phyloP scores from a whole-genome alignment of 1,140 invertebrate species.

The Nasonia giraulti region DNA sequence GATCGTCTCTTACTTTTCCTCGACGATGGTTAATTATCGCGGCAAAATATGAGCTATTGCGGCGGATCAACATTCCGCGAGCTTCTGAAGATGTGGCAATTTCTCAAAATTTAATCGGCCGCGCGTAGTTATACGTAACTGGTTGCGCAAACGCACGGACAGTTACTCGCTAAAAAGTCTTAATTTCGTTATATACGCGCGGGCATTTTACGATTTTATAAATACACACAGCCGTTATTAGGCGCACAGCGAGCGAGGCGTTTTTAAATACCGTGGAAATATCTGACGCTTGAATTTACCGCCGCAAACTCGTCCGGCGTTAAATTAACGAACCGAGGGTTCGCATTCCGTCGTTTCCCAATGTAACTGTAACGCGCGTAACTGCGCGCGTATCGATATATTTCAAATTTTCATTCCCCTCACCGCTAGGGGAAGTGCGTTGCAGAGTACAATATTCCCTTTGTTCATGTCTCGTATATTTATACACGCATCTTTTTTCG shows the following conservation, averaged over 20 bases:
- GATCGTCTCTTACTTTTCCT: too few relatives aligned
- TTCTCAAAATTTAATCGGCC: not conserved
- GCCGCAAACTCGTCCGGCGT: not conserved
- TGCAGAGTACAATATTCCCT: not conserved
- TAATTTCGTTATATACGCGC: constrained; percentile 27
- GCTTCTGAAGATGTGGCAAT: not conserved
- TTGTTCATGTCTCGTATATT: too few relatives aligned
- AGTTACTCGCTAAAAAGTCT: constrained; percentile 16
- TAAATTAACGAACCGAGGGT: constrained; percentile 29
- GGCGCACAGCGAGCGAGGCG: not conserved
- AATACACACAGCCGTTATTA: not conserved
- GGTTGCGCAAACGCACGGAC: not conserved
- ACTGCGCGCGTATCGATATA: too few relatives aligned
- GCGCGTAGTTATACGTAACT: constrained; percentile 11
- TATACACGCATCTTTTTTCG: constrained; percentile 47
- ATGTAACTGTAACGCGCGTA: constrained; percentile 44
- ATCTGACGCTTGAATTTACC: constrained; percentile 15
- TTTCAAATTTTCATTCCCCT: constrained; percentile 50
- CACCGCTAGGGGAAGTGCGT: too few relatives aligned
- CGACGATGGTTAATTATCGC: too few relatives aligned
- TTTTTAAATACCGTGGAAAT: constrained; percentile 20
- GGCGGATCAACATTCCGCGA: not conserved
- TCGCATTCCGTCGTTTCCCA: constrained; percentile 13
- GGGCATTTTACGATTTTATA: constrained; percentile 29
- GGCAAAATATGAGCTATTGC: too few relatives aligned